Conservation (phyloP, 1,140 invertebrate species). For the Lepidurus apus region DNA sequence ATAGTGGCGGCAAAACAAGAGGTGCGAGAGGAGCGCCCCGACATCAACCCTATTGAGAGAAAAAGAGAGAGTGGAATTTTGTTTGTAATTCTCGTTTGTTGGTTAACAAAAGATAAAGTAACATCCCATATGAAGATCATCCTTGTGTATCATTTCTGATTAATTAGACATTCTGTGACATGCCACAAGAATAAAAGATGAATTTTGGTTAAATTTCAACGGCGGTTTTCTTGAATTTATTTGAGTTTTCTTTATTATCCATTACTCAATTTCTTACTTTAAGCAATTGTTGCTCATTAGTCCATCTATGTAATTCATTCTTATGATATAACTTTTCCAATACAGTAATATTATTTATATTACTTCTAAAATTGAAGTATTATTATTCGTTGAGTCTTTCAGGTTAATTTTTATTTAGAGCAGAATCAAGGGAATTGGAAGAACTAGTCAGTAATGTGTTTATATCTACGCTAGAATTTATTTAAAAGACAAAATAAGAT, state of each 20-base stretch:
- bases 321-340: too few relatives aligned
- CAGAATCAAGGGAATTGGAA: too few relatives aligned
- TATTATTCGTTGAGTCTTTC: too few relatives aligned
- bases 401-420: too few relatives aligned
- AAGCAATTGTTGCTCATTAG: background rate
- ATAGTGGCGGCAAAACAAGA: slow-evolving; percentile 38
- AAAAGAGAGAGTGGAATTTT: background rate
- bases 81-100: slow-evolving; percentile 13
- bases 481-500: too few relatives aligned
- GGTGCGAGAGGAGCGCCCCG: slow-evolving; percentile 64
- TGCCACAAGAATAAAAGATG: slow-evolving; percentile 19
- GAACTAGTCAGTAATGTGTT: too few relatives aligned
- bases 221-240: too few relatives aligned
- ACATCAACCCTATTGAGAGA: slow-evolving; percentile 66
- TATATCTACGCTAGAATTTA: too few relatives aligned
- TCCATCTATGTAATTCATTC: too few relatives aligned
- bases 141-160: slow-evolving; percentile 15
- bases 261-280: background rate
- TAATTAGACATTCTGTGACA: slow-evolving; percentile 19
- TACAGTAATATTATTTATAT: too few relatives aligned
- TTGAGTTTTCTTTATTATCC: background rate
- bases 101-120: background rate
- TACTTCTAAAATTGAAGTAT: too few relatives aligned
- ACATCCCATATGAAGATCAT: slow-evolving; percentile 19
- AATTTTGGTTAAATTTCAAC: background rate